Evolutionary conservation across 2,888 invertebrate species (phyloP).

Genomic region (Epinotia demarniana): DNA sequence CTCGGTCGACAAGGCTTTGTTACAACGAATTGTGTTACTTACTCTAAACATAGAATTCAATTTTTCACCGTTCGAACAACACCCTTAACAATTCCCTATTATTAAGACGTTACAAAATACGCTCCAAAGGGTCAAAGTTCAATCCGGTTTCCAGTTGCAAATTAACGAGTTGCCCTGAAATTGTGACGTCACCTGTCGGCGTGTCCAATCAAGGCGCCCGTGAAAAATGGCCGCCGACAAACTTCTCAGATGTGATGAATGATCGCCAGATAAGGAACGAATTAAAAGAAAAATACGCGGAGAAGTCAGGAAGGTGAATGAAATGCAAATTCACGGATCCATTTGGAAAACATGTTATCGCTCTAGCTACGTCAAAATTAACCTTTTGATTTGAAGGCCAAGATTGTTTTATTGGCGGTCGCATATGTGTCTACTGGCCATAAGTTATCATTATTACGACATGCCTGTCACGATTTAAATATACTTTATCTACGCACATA

Average conservation of each 20-base stretch:
- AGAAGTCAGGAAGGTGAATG: constrained; percentile 26
- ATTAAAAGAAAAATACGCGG: constrained; percentile 39
- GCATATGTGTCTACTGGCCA: too few species aligned
- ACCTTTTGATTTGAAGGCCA: neutral
- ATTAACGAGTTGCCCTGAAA: constrained; percentile 58
- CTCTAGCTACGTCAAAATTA: neutral
- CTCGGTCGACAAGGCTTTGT: too few species aligned
- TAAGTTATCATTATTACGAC: too few species aligned
- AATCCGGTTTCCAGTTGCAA: constrained; percentile 48
- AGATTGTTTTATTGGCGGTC: too few species aligned
- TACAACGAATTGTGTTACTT: neutral
- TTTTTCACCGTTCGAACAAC: constrained; percentile 34
- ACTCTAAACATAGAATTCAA: neutral
- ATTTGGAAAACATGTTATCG: neutral
- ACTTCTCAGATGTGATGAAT: constrained; percentile 48
- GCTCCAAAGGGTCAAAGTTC: constrained; percentile 31
- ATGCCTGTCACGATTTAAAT: too few species aligned
- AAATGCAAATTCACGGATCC: constrained; percentile 23
- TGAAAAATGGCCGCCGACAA: constrained; percentile 68
- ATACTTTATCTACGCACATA: too few species aligned
- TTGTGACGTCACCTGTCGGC: constrained; percentile 63
- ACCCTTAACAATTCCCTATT: constrained; percentile 2
- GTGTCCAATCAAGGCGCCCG: constrained; percentile 64
- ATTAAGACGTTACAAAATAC: constrained; percentile 23
- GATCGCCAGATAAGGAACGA: constrained; percentile 41